Base-by-base conservation (phyloP, 2,113 vertebrate species). In the Chinchilla lanigera region DNA sequence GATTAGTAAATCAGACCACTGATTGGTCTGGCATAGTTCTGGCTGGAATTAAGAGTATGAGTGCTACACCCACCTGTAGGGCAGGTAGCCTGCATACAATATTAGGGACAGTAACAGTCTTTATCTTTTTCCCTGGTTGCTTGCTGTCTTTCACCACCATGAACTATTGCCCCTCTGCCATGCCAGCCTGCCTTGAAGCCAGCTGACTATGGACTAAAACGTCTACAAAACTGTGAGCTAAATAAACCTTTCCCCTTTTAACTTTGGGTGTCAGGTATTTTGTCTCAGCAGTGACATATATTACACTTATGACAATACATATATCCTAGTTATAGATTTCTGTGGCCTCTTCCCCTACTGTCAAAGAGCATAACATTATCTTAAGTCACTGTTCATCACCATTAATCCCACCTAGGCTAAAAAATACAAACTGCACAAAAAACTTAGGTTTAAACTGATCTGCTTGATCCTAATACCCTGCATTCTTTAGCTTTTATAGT, bases 391-490 rank as follows among this genome's bases (percentile, higher is more conserved):
- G 77, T 52, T 86, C 22, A 33, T 19, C 73, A 83, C 41, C 54
- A 80, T 67, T 61, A 86, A 41, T 44, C 89, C 54, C 33, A 93
- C 56, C 11, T 77, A 92, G 35, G 22, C 35, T 71, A 93, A 61
- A 93, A 96, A 94, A 90, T 10, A 52, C 41, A 84, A 97, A 52
- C 24, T 92, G 41, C 50, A 86, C 56, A 87, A 78, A 86, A 96
- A 94, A 91, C 44, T 13, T 22, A 78, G 22, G 11, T 50, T 86
- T 80, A 78, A 78, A 80, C n/a, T n/a, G 35, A 75, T 54, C 19
- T 84, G 58, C 81, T 67, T 61, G 67, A 81, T 90, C 38, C 38
- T 84, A 73, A 50, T 56, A n/a, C 12, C 92, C 75, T 71, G 47
- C 33, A 73, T n/a, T 94, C 47, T 96, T 85, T 0, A 69, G 69